Percentiles rank a stretch among this genome's conserved stretches.
Conservation (phyloP, 2,797 vertebrate genomes). For the Spheniscus humboldti region DNA sequence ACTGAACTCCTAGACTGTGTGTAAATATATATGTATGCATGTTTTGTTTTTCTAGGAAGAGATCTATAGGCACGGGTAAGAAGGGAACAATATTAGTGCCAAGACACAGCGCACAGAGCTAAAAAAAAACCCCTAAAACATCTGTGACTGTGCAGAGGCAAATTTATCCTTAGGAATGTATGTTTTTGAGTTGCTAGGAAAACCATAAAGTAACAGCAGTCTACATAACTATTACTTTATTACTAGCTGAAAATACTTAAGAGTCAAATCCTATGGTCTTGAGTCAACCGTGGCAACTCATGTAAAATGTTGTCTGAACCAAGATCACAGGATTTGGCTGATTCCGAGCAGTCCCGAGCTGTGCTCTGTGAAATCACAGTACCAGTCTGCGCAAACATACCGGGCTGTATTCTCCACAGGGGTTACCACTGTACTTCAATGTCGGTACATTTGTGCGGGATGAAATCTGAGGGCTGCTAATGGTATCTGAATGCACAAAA, state of each 20-base stretch:
- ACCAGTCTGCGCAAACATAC: background rate
- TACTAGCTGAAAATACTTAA: background rate
- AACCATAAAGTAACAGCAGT: background rate
- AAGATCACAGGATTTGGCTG: background rate
- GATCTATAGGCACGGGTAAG: background rate
- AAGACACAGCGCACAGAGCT: background rate
- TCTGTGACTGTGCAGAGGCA: background rate
- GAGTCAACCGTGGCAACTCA: background rate
- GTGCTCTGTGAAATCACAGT: background rate
- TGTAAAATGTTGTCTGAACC: background rate
- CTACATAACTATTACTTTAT: background rate
- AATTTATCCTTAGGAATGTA: background rate
- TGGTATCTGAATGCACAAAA: background rate
- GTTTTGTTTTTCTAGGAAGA: background rate
- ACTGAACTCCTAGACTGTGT: background rate
- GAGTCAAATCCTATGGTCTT: background rate
- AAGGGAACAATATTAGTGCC: background rate
- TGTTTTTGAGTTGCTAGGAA: background rate
- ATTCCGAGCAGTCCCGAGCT: background rate
- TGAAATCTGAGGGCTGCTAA: background rate
- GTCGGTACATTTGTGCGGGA: background rate
- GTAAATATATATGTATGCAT: background rate
- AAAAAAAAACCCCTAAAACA: background rate
- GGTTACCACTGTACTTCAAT: too few relatives aligned
- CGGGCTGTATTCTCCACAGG: background rate